Conservation (phyloP, 2,797 vertebrate species). For the Melopsittacus undulatus region DNA sequence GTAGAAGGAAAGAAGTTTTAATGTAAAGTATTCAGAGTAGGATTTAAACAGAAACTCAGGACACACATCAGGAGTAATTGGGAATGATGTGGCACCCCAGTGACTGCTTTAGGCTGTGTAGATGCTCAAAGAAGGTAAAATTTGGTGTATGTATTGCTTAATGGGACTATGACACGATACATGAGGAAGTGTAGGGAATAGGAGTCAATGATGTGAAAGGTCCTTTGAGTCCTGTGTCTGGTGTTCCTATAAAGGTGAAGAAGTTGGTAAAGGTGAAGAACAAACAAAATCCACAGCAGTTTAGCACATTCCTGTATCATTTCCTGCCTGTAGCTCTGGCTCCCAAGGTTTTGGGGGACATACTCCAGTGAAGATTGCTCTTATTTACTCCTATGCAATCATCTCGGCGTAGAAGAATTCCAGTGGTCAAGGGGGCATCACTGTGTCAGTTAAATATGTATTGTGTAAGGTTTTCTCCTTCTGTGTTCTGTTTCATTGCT, state of each 20-base stretch:
- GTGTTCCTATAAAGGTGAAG: neutral
- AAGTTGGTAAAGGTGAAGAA: neutral
- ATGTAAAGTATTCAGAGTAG: neutral
- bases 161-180: neutral
- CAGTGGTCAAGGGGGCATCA: neutral
- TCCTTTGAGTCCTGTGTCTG: fast-evolving
- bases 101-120: neutral
- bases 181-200: neutral
- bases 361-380: neutral
- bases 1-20: neutral
- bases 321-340: neutral
- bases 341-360: neutral
- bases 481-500: neutral
- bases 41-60: neutral
- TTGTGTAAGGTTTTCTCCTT: neutral
- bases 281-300: neutral
- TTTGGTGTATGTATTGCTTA: neutral
- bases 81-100: neutral
- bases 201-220: neutral
- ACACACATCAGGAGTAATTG: neutral
- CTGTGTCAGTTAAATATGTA: neutral
- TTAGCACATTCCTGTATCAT: neutral
- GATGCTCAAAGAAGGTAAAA: neutral
- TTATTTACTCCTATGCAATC: neutral
- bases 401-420: neutral